Percentiles rank a stretch among this genome's conserved stretches.
Evolutionary conservation across 2,888 invertebrate species (phyloP).

Genomic region (Amphimallon solstitiale): DNA sequence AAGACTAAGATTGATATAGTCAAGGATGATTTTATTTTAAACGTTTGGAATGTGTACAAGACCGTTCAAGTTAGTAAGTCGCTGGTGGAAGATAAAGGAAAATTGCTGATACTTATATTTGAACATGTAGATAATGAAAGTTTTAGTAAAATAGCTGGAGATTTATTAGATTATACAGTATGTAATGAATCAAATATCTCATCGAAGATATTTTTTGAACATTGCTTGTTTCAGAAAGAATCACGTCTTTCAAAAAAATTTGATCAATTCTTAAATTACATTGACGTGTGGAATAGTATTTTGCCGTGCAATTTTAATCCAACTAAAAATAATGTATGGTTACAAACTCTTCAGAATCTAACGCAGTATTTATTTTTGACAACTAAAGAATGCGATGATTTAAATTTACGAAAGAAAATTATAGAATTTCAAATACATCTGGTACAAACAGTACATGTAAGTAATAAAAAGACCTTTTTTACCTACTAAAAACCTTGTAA

Average conservation of each 20-base stretch:
- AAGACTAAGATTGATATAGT: conserved; percentile 49
- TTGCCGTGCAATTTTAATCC: conserved; percentile 55
- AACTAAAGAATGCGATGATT: conserved; percentile 44
- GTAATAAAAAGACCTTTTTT: conserved; percentile 34
- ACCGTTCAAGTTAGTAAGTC: conserved; percentile 43
- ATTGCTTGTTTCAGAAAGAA: conserved; percentile 44
- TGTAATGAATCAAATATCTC: conserved; percentile 31
- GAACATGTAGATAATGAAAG: conserved; percentile 55
- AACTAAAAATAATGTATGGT: conserved; percentile 53
- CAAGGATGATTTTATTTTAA: conserved; percentile 50
- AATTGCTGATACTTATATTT: conserved; percentile 54
- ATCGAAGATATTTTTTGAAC: too few relatives aligned
- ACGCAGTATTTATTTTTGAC: conserved; percentile 48
- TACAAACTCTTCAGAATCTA: conserved; percentile 51
- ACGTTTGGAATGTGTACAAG: conserved; percentile 53
- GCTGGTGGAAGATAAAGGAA: conserved; percentile 52
- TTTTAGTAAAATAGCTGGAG: conserved; percentile 51
- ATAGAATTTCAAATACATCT: conserved; percentile 53
- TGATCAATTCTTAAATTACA: conserved; percentile 42
- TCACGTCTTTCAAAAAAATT: conserved; percentile 41
- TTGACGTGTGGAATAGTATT: conserved; percentile 55
- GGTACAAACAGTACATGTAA: conserved; percentile 55
- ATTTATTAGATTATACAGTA: conserved; percentile 55
- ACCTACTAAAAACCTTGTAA: too few relatives aligned
- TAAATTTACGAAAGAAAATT: conserved; percentile 50